Evolutionary conservation across 1,140 invertebrate genomes (phyloP), one percentile per base, ranked within the genome.

Genomic region (Eurosta solidaginis): DNA sequence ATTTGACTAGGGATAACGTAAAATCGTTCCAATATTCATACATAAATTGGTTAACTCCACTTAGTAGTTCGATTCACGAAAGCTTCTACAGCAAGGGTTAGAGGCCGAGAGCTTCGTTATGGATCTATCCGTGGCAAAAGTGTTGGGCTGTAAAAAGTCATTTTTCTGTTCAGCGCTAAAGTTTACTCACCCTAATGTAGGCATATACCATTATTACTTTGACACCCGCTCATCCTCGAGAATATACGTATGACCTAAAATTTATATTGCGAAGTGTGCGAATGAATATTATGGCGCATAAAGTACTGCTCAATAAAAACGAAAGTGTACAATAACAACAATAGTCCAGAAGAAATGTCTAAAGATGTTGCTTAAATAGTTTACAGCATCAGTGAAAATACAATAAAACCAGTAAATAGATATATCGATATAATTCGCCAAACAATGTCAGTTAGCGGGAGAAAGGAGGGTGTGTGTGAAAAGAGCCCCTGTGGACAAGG

Each of bases 311-410:
- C 20, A 68, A 68, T 68, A 68, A 68, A 68, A 68, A 68, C 27
- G 59, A 68, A 68, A 68, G 59, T 68, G 59, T 20, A n/a, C 59
- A 68, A 68, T 33, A 68, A 68, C 27, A 40, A 20, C 33, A 68
- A 7, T 14, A 36, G 40, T 25, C 10, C 59, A 68, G 59, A 20
- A 29, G 33, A 68, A 68, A 17, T 40, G 59, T 29, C n/a, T 40
- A 68, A 4, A 29, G 29, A 63, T 68, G 25, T 40, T 68, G 59
- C 14, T 68, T 68, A n/a, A n/a, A n/a, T n/a, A 40, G 10, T 68
- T 68, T 40, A 33, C 27, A 68, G n/a, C n/a, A 10, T 17, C 12
- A 68, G 25, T 33, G 0, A 6, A n/a, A n/a, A 36, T 59, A 1
- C 54, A n/a, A 29, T 17, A 59, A 36, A 59, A n/a, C 2, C 54